These are phyloP conservation scores for Thunnus albacares DNA, from an alignment of 2,797 vertebrate genomes.

Conservation along the genomic window DNA sequence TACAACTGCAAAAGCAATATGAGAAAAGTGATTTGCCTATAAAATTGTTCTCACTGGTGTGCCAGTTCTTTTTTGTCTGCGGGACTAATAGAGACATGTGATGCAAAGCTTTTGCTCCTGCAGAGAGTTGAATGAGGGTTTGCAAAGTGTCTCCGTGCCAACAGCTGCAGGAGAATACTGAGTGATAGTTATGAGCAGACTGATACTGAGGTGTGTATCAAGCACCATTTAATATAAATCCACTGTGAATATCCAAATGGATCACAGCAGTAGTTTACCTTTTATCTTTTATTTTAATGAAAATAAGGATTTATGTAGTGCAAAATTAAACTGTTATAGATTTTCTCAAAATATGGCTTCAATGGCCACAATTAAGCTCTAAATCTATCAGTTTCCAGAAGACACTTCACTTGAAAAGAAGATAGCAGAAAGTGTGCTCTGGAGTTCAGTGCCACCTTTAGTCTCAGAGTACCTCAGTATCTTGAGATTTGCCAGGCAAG, in stretches of 20 bases:
- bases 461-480: neutral
- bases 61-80: constrained; percentile 8
- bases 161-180: constrained; percentile 29
- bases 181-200: neutral
- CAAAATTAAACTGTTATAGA: constrained; percentile 18
- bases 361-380: neutral
- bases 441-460: constrained; percentile 10
- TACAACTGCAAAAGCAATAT: constrained; percentile 22
- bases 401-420: constrained; percentile 1
- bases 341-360: neutral
- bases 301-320: constrained; percentile 29
- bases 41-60: constrained; percentile 15
- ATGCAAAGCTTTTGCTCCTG: constrained; percentile 36
- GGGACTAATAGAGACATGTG: constrained; percentile 21
- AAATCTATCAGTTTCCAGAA: constrained; percentile 5
- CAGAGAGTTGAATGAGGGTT: constrained; percentile 19
- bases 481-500: constrained; percentile 29
- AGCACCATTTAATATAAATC: constrained; percentile 1
- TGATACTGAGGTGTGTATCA: constrained; percentile 1
- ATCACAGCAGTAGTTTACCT: neutral
- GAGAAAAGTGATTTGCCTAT: constrained; percentile 33
- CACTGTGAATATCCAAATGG: neutral
- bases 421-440: neutral
- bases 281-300: constrained; percentile 18
- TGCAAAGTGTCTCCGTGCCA: constrained; percentile 17